A percentile compares a stretch with the other conserved stretches of the same genome.
phyloP scores from a whole-genome alignment of 1,140 invertebrate species.

The Drosophila sucinea region DNA sequence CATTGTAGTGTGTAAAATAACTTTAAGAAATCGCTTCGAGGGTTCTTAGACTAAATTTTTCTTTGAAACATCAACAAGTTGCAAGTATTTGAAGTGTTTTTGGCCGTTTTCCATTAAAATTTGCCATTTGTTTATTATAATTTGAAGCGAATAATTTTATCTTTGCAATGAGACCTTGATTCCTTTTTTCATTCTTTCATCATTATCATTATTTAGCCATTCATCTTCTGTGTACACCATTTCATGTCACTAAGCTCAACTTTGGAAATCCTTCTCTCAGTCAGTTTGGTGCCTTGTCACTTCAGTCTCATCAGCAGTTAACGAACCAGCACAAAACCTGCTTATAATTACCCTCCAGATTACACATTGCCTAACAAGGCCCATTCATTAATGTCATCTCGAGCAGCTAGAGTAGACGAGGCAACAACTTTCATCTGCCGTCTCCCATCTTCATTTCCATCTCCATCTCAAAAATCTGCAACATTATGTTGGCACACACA shows the following conservation, averaged over 20 bases:
- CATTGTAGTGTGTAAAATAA: no score
- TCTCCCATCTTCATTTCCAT: no score
- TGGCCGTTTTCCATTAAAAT: background rate
- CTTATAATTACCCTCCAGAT: conserved; percentile 24
- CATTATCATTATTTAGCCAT: conserved; percentile 12
- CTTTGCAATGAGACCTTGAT: background rate
- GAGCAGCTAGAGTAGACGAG: background rate
- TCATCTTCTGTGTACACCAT: conserved; percentile 11
- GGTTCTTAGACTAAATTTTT: no score
- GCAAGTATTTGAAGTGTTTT: no score
- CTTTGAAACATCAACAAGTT: no score
- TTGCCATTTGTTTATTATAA: no score
- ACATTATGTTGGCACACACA: conserved; percentile 5
- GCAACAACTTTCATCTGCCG: background rate
- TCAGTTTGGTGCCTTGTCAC: conserved; percentile 9
- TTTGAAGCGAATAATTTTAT: no score
- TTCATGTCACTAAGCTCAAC: background rate
- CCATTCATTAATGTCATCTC: conserved; percentile 23
- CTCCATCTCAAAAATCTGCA: conserved; percentile 15
- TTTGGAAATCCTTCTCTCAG: conserved; percentile 1
- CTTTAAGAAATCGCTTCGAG: no score
- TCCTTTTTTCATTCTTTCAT: background rate
- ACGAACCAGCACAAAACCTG: conserved; percentile 24
- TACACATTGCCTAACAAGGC: conserved; percentile 24
- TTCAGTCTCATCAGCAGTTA: conserved; percentile 18